Conservation (phyloP, 2,113 vertebrate species). For the Craseonycteris thonglongyai region DNA sequence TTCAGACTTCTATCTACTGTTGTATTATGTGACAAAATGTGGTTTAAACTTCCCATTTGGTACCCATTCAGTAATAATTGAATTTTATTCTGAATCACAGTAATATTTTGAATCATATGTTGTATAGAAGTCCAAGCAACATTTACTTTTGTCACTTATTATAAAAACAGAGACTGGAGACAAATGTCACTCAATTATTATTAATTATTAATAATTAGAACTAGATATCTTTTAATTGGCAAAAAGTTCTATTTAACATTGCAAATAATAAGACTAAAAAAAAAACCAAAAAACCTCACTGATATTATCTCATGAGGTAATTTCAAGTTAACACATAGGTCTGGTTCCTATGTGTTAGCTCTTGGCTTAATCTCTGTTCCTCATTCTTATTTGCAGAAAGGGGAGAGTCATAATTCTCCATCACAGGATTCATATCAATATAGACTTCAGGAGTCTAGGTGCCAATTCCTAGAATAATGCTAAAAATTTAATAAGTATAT, state of each 20-base stretch:
- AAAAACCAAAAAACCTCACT: background rate
- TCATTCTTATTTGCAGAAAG: background rate
- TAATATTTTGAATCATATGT: background rate
- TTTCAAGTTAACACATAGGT: background rate
- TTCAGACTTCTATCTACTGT: background rate
- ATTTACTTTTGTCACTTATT: background rate
- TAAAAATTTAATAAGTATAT: background rate
- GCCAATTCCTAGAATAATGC: background rate
- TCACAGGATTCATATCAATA: background rate
- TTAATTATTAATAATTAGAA: background rate
- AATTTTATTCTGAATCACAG: background rate
- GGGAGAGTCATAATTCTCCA: background rate
- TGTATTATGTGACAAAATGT: background rate
- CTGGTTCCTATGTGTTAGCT: no score
- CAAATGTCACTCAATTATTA: background rate
- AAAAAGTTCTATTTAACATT: background rate
- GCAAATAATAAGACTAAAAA: background rate
- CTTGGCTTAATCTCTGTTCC: background rate
- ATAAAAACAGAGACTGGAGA: background rate
- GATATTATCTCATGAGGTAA: background rate
- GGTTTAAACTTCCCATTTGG: background rate
- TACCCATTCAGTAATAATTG: background rate
- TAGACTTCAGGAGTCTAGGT: background rate
- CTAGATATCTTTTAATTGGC: background rate
- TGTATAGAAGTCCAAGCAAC: background rate